These are phyloP conservation scores for Ceramica pisi DNA, from an alignment of 2,888 invertebrate species.

Conservation along the genomic window DNA sequence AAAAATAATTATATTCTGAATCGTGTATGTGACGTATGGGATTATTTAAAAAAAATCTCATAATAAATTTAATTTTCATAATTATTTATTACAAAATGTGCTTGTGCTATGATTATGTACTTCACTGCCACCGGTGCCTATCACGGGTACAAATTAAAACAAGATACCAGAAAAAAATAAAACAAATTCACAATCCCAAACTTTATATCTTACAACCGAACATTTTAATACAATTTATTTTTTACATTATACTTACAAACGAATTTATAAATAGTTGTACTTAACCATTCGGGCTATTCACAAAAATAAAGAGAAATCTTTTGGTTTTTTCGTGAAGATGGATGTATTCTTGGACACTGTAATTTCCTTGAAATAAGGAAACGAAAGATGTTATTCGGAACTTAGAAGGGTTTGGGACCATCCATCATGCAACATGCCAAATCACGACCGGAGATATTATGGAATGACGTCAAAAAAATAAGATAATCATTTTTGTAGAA, in stretches of 20 bases:
- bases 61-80: no score
- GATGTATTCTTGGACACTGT: conserved; percentile 59
- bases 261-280: conserved; percentile 68
- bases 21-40: no score
- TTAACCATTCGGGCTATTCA: conserved; percentile 33
- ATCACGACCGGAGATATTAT: conserved; percentile 63
- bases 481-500: conserved; percentile 41
- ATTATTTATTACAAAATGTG: no score
- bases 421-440: conserved; percentile 65
- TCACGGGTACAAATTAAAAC: neutral
- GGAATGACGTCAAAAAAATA: conserved; percentile 47
- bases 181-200: conserved; percentile 68
- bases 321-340: conserved; percentile 42
- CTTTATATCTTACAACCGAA: conserved; percentile 83
- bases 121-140: no score
- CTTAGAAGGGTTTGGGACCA: conserved; percentile 62
- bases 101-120: no score
- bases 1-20: no score
- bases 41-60: no score
- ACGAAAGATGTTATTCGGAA: conserved; percentile 57
- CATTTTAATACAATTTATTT: conserved; percentile 75
- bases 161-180: neutral
- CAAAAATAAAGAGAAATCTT: conserved; percentile 40
- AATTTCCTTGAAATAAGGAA: conserved; percentile 65
- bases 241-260: conserved; percentile 66